Conservation (phyloP, 2,888 invertebrate genomes). For the Glyphotaelius pellucidus region DNA sequence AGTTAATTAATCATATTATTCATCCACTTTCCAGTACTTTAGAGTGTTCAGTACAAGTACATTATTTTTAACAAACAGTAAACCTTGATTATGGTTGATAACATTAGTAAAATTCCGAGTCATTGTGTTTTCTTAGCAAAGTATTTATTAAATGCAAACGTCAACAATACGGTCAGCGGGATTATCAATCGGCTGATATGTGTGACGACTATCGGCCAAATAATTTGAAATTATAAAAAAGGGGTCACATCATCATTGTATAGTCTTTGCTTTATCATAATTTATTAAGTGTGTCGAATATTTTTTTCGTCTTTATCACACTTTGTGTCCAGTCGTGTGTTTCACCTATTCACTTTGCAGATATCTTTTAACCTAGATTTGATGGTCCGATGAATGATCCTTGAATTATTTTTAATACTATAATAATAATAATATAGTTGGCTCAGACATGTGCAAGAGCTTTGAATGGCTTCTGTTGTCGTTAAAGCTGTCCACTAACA, state of each 20-base stretch:
- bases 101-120: background rate
- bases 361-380: constrained; percentile 2
- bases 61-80: background rate
- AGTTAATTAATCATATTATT: too few relatives aligned
- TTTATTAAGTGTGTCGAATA: background rate
- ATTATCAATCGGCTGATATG: background rate
- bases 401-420: background rate
- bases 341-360: background rate
- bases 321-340: background rate
- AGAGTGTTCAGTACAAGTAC: too few relatives aligned
- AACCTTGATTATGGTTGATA: background rate
- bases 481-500: background rate
- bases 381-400: background rate
- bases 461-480: background rate
- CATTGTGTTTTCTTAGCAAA: background rate
- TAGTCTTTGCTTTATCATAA: background rate
- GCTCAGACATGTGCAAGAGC: background rate
- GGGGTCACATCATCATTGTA: background rate
- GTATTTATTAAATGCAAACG: background rate
- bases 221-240: background rate
- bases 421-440: background rate
- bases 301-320: background rate
- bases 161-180: background rate
- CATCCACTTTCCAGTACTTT: too few relatives aligned
- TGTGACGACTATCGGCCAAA: background rate